phyloP scores from a whole-genome alignment of 2,113 vertebrate genomes.

The Piaya cayana region DNA sequence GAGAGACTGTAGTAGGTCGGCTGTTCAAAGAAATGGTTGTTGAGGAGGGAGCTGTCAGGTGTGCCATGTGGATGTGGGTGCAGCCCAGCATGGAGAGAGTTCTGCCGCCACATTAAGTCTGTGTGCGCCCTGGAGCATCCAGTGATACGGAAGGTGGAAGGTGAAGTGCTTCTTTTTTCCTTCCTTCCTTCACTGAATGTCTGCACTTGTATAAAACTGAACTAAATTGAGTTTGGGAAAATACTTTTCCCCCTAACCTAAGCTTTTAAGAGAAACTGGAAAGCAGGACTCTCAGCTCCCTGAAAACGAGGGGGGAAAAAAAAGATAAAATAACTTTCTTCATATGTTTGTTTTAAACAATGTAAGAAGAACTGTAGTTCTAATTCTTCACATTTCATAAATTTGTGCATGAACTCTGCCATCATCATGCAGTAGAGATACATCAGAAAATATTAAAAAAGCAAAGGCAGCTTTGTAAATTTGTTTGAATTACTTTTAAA shows the following conservation, averaged over 20 bases:
- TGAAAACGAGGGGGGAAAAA: not conserved
- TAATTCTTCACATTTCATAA: not conserved
- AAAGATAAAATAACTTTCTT: not conserved
- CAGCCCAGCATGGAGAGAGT: not conserved
- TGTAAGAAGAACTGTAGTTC: not conserved
- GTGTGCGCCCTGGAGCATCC: fast-evolving
- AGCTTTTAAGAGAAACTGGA: not conserved
- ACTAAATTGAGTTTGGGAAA: not conserved
- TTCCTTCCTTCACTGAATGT: not conserved
- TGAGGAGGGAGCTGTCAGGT: not conserved
- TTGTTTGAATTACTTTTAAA: not conserved
- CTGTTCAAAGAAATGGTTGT: fast-evolving
- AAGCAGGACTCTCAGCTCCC: not conserved
- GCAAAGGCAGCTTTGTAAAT: not conserved
- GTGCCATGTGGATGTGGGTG: fast-evolving
- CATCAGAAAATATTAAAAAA: not conserved
- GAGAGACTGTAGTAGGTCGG: not conserved
- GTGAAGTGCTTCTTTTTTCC: fast-evolving
- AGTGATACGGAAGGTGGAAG: fast-evolving
- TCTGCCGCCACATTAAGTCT: fast-evolving
- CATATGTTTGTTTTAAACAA: not conserved
- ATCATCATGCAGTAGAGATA: not conserved
- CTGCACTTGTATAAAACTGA: not conserved
- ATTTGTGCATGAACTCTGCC: not conserved
- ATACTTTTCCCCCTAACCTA: not conserved